Base-by-base conservation (phyloP, 1,140 invertebrate genomes). In the Philotrypesis tridentata region DNA sequence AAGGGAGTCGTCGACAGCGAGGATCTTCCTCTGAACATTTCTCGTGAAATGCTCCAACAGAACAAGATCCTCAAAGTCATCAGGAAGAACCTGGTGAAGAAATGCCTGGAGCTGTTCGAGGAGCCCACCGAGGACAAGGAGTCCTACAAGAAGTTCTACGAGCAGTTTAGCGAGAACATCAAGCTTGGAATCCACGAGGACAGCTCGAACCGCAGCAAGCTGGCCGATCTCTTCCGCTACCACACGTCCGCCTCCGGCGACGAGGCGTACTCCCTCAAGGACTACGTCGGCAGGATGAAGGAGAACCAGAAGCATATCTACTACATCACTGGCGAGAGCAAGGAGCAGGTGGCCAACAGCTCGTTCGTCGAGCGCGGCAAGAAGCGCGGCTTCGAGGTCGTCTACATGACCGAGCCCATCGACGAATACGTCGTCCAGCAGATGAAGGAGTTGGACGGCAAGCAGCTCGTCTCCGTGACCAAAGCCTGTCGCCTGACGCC, bases 401-500 rank as follows among this genome's bases (percentile, higher is more conserved):
- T 99, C 17, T 99, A 99, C 94, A 99, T 99, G 98, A 96, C 96
- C 17, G 98, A 99, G 90, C 98, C 99, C 37, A 99, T 99, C 86
- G 99, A 99, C 93, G 98, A 99, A 91, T 99, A 99, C 90, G 98
- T 98, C 86, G 97, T 99, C 6, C 98, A 99, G 92, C 98, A 99
- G 90, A 93, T 99, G 93, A 99, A 98, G 92, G 98, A 99, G 91
- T 99, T 97, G 88, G 98, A 99, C 87, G 98, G 98, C 82, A 99
- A 99, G 91, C 96, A 96, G 84, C 92, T 99, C 14, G 97, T 99
- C 0, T 98, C 97, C 29, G 98, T 99, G 4, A 99, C 98, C 77
- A 99, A 99, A 92, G 98, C n/a, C n/a, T n/a, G n/a, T n/a, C n/a
- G n/a, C n/a, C n/a, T n/a, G n/a, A n/a, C n/a, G n/a, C n/a, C n/a